These are phyloP conservation scores for Eupithecia subumbrata DNA, from an alignment of 2,888 invertebrate genomes.

Conservation along the genomic window DNA sequence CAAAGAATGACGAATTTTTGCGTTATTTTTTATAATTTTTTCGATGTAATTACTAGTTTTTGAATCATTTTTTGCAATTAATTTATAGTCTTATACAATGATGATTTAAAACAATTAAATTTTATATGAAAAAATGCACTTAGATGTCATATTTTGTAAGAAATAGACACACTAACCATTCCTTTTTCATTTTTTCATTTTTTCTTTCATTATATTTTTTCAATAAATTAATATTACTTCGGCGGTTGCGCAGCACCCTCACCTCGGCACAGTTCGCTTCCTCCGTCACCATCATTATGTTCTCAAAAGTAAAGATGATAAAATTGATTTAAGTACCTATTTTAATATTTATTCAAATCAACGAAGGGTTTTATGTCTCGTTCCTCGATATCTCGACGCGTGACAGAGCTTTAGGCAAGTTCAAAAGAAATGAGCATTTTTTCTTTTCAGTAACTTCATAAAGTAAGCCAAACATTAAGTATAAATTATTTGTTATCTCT, in stretches of 20 bases:
- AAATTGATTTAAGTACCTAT: neutral
- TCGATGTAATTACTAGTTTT: neutral
- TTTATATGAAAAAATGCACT: too few relatives aligned
- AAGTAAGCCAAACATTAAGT: neutral
- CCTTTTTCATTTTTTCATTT: too few relatives aligned
- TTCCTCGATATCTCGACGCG: neutral
- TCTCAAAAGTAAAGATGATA: neutral
- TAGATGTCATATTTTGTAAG: too few relatives aligned
- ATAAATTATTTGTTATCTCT: neutral
- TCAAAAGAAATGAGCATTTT: neutral
- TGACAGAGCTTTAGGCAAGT: neutral
- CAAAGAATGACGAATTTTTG: slow-evolving; percentile 40
- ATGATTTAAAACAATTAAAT: neutral
- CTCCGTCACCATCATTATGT: too few relatives aligned
- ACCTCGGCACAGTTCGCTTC: neutral
- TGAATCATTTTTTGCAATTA: neutral
- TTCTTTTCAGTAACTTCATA: neutral
- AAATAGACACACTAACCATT: neutral
- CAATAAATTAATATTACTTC: neutral
- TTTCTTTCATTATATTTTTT: neutral
- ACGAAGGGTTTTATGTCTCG: neutral
- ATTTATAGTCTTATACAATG: neutral
- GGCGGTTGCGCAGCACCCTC: neutral
- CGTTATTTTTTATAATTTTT: too few relatives aligned
- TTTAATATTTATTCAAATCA: too few relatives aligned